These are phyloP conservation scores for Drosophila nebulosa DNA, from an alignment of 1,140 invertebrate genomes.

Conservation along the genomic window DNA sequence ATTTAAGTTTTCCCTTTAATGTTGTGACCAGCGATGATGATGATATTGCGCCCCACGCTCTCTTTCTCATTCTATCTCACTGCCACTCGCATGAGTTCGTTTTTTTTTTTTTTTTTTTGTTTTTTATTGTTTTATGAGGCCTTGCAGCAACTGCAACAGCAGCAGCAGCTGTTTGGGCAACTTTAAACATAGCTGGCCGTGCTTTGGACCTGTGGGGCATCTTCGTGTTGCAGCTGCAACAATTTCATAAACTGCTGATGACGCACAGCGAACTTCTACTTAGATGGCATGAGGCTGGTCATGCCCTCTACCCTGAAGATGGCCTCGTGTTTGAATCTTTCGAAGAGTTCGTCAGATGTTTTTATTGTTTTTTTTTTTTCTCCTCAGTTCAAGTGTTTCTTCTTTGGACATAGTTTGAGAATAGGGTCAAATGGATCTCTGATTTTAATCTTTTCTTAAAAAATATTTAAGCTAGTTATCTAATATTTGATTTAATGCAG, in stretches of 20 bases:
- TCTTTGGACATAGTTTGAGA: too few species aligned
- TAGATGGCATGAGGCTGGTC: neutral
- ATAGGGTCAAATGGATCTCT: too few species aligned
- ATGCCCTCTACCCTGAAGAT: neutral
- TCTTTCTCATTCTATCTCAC: neutral
- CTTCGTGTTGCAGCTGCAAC: constrained; percentile 55
- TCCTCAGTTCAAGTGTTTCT: neutral
- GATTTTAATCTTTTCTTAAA: too few species aligned
- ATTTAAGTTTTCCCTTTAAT: neutral
- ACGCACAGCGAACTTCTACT: constrained; percentile 25
- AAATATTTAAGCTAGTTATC: too few species aligned
- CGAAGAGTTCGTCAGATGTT: neutral
- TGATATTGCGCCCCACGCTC: neutral
- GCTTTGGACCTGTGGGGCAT: constrained; percentile 17
- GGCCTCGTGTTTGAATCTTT: neutral
- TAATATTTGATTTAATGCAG: too few species aligned
- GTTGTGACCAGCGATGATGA: neutral
- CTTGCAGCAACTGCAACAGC: constrained; percentile 18
- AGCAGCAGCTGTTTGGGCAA: constrained; percentile 31
- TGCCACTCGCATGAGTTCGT: neutral
- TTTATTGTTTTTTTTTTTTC: neutral
- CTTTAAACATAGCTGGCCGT: constrained; percentile 24
- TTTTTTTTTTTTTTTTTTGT: neutral
- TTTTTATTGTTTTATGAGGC: constrained; percentile 52
- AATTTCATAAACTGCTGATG: constrained; percentile 61